A percentile compares a stretch with the other conserved stretches of the same genome.
These are phyloP conservation scores for Melanocharis versteri DNA, from an alignment of 2,113 vertebrate species.

Conservation along the genomic window DNA sequence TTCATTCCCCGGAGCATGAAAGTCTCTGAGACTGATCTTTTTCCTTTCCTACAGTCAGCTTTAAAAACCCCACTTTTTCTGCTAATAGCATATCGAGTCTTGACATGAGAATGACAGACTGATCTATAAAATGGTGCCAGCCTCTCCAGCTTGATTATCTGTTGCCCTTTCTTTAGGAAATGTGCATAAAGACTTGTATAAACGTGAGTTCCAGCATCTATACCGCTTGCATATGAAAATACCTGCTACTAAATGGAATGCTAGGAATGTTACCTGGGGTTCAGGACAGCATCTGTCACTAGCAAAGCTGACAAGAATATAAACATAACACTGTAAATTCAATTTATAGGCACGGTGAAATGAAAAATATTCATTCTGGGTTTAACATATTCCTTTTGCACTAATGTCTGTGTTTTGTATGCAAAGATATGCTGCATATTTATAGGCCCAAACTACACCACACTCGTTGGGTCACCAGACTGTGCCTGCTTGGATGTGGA, in stretches of 20 bases:
- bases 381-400: background rate
- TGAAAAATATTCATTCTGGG: background rate
- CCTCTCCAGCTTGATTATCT: background rate
- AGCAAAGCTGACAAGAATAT: background rate
- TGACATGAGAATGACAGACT: background rate
- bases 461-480: background rate
- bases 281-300: background rate
- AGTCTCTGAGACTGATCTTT: background rate
- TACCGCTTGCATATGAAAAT: background rate
- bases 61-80: background rate
- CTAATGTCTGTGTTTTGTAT: background rate
- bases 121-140: background rate
- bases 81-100: background rate
- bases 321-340: background rate
- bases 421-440: background rate
- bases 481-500: background rate
- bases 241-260: background rate
- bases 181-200: background rate
- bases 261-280: background rate
- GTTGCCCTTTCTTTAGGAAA: background rate
- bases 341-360: background rate
- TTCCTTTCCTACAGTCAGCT: background rate
- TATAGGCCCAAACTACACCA: background rate
- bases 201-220: background rate
- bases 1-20: background rate